phyloP scores from a whole-genome alignment of 1,140 invertebrate genomes.

The Periplaneta americana region DNA sequence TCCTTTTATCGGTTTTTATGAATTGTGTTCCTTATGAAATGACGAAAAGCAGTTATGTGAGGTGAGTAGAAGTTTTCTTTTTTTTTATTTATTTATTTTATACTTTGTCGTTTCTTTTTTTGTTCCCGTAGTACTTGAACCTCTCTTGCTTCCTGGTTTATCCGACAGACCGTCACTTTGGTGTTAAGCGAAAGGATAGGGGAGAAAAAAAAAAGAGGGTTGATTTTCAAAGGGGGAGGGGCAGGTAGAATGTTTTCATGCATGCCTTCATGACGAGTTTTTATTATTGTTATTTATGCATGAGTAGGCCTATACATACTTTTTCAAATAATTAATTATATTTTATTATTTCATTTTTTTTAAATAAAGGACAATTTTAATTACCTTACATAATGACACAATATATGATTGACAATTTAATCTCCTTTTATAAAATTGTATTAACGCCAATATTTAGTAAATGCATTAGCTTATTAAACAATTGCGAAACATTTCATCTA shows the following conservation, averaged over 20 bases:
- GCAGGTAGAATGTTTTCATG: neutral
- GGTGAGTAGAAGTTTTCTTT: neutral
- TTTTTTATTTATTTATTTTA: neutral
- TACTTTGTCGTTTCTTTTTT: neutral
- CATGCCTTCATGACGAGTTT: neutral
- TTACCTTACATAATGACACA: no score
- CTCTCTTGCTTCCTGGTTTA: neutral
- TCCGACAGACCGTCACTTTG: neutral
- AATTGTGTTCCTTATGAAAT: slow-evolving; percentile 1
- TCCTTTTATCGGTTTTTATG: neutral
- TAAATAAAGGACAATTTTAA: no score
- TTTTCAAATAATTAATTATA: no score
- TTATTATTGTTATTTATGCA: neutral
- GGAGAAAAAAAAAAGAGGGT: neutral
- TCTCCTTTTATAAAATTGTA: no score
- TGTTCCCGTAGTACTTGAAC: neutral
- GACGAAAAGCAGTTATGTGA: neutral
- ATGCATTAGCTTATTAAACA: no score
- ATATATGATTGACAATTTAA: no score
- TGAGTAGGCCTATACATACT: no score
- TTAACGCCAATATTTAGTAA: no score
- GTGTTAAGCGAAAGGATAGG: no score
- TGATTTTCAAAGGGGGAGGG: neutral
- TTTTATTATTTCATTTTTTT: no score
- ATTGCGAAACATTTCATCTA: no score